Base-by-base conservation (phyloP, 2,888 invertebrate genomes). In the Pandemis corylana region DNA sequence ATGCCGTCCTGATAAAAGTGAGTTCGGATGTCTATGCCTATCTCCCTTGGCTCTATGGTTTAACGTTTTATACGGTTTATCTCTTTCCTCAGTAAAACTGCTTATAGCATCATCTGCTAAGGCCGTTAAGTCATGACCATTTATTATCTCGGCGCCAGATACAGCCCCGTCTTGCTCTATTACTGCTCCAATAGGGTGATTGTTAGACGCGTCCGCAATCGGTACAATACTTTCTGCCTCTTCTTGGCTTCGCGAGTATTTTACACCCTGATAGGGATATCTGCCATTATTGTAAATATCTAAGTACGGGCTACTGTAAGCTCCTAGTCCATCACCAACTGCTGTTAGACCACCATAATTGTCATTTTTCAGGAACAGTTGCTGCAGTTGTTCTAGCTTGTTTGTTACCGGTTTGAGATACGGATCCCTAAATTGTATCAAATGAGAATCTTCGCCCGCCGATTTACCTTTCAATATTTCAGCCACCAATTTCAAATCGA, bases 241-340 rank as follows among this genome's bases (percentile, higher is more conserved):
- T 82, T 94, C 94, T 84, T 94, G 93, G 81, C 94, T 94, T 63
- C 94, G 86, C 36, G 94, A 94, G 82, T 94, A 94, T 81, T 94
- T 94, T 5, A 89, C 87, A 28, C 92, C 91, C 80, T 91, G 93
- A 77, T 91, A 93, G 41, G 93, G 93, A 81, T 83, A 89, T 67
- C 91, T 82, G 3, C 87, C 89, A 74, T 83, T 87, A 70, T 83
- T 89, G 78, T 90, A 92, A 65, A 90, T 81, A 78, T 94, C 93
- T 75, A 90, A 82, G 81, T 88, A 94, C 13, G 92, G 87, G 77
- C 82, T 89, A 51, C 84, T 82, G n/a, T 90, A 80, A 7, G 83
- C 80, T 77, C 86, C 84, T 0, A 91, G 68, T 9, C 89, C 87
- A 56, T 89, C 90, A 64, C 83, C 86, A 46, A 90, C 76, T 2